phyloP scores from a whole-genome alignment of 2,113 vertebrate species.

The Campylorhamphus procurvoides region DNA sequence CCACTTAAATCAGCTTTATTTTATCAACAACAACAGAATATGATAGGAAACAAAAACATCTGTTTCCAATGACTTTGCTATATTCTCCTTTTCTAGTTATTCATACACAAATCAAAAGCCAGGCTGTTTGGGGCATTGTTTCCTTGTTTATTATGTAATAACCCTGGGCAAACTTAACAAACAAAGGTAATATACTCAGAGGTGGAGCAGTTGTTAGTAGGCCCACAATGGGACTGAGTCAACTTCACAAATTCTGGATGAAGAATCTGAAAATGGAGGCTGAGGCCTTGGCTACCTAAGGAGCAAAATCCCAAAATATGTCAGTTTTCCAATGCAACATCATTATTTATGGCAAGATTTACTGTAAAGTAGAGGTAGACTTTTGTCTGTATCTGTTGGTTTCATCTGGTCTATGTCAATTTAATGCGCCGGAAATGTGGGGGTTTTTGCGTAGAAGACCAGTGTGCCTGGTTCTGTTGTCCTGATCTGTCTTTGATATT shows the following conservation, averaged over 20 bases:
- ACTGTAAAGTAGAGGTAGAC: not conserved
- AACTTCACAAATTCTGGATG: not conserved
- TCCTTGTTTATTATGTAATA: not conserved
- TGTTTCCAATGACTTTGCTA: not conserved
- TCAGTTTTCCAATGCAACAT: not conserved
- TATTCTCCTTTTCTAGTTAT: conserved; percentile 2
- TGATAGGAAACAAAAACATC: conserved; percentile 17
- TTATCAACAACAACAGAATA: conserved; percentile 2
- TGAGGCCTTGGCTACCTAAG: not conserved
- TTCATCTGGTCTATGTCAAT: not conserved
- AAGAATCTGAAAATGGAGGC: not conserved
- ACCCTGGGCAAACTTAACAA: not conserved
- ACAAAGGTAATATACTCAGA: not conserved
- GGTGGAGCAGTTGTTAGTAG: not conserved
- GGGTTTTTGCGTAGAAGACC: not conserved
- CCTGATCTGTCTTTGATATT: not conserved
- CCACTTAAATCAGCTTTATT: not conserved
- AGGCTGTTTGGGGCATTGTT: not conserved
- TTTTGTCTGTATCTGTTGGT: not conserved
- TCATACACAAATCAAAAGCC: not conserved
- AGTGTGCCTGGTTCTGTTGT: not conserved
- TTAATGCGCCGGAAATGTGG: not conserved
- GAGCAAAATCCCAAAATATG: not conserved
- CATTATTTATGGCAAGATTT: not conserved
- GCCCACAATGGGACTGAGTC: not conserved